phyloP scores from a whole-genome alignment of 2,113 vertebrate species.

The Oreotrochilus melanogaster region DNA sequence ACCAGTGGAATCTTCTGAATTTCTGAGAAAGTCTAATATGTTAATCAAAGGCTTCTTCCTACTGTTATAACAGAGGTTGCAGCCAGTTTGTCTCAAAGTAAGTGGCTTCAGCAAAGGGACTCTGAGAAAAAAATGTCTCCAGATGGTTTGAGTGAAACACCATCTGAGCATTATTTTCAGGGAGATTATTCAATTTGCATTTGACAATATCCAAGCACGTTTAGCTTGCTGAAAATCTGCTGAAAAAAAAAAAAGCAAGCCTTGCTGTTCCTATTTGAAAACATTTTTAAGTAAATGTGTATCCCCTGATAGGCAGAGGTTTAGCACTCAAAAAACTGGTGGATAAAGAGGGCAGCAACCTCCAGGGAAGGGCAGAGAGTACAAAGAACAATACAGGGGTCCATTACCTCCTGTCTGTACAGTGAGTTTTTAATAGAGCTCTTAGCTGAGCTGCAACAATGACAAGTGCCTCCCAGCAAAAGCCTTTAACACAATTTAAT shows the following conservation, averaged over 20 bases:
- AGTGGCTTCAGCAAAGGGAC: slow-evolving; percentile 73
- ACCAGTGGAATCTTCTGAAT: slow-evolving; percentile 63
- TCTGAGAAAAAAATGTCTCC: slow-evolving; percentile 68
- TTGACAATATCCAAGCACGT: slow-evolving; percentile 70
- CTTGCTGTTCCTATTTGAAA: background rate
- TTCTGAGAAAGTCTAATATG: slow-evolving; percentile 66
- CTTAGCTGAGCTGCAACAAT: background rate
- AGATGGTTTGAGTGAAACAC: slow-evolving; percentile 80
- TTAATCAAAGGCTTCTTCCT: slow-evolving; percentile 75
- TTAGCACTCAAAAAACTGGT: background rate
- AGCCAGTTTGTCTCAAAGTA: slow-evolving; percentile 85
- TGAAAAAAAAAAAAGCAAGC: background rate
- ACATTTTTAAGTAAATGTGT: fast-evolving
- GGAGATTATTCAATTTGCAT: slow-evolving; percentile 74
- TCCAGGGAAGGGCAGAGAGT: background rate
- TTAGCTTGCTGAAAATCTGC: slow-evolving; percentile 8
- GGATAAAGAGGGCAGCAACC: background rate
- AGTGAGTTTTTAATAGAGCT: background rate
- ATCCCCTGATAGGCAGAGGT: background rate
- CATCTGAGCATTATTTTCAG: slow-evolving; percentile 68
- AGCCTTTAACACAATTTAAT: background rate
- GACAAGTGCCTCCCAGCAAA: background rate
- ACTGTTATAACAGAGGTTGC: slow-evolving; percentile 66
- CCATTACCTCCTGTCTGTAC: background rate
- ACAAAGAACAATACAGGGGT: background rate